Conservation (phyloP, 2,888 invertebrate genomes). For the Agrochola litura region DNA sequence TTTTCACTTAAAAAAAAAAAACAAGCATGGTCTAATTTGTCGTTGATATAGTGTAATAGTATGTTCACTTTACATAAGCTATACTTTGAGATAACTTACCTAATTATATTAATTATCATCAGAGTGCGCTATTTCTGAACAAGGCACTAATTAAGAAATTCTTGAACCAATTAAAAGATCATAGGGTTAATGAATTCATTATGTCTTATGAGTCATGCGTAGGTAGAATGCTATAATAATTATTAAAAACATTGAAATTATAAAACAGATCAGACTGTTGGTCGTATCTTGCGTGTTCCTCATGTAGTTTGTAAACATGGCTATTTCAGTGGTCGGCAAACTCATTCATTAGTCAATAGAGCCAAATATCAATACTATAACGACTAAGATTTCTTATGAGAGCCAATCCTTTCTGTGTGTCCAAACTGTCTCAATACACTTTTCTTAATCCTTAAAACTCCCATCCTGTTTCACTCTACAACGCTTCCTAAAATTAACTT, state of each 20-base stretch:
- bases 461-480: too few species aligned
- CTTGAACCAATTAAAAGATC: conserved; percentile 16
- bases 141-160: conserved; percentile 10
- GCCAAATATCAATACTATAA: too few species aligned
- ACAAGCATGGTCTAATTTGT: too few species aligned
- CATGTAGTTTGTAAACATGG: background rate
- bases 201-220: conserved; percentile 13
- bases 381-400: too few species aligned
- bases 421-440: too few species aligned
- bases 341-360: too few species aligned
- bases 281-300: background rate
- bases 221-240: background rate
- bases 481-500: too few species aligned
- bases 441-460: too few species aligned
- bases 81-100: conserved; percentile 11
- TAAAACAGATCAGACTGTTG: too few species aligned
- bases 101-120: conserved; percentile 17
- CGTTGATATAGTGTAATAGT: background rate
- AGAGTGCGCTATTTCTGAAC: conserved; percentile 4
- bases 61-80: background rate
- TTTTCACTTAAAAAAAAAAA: too few species aligned
- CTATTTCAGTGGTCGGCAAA: too few species aligned
- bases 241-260: background rate
- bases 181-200: conserved; percentile 30
- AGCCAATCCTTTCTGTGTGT: too few species aligned